Percentiles rank a stretch among this genome's conserved stretches.
Evolutionary conservation across 2,113 vertebrate genomes (phyloP).

Genomic region (Scalopus aquaticus): DNA sequence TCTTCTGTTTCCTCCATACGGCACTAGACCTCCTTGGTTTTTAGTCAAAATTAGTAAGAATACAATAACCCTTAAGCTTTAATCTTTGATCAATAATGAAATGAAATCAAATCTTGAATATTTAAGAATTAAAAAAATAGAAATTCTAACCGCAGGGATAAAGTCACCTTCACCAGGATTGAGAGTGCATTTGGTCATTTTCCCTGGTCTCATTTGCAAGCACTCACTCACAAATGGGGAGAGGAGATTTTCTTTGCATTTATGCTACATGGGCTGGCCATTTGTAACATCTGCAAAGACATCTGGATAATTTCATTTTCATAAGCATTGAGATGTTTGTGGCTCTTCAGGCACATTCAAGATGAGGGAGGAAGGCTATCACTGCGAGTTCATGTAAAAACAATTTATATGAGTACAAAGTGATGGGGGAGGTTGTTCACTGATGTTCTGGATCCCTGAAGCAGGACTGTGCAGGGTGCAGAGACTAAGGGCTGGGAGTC

Average conservation of each 20-base stretch:
- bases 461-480: not conserved
- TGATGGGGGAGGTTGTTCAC: not conserved
- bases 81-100: not conserved
- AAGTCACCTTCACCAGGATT: slow-evolving; percentile 43
- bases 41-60: not conserved
- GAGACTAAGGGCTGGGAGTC: not conserved
- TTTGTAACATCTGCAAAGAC: slow-evolving; percentile 72
- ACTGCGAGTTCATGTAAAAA: slow-evolving; percentile 25
- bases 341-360: slow-evolving; percentile 53
- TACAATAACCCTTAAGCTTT: not conserved
- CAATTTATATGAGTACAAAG: slow-evolving; percentile 15
- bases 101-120: not conserved
- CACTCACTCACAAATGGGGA: slow-evolving; percentile 31
- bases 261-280: not conserved
- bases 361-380: slow-evolving; percentile 40
- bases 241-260: slow-evolving; percentile 60
- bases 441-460: not conserved
- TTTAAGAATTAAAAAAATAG: slow-evolving; percentile 1
- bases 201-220: slow-evolving; percentile 44
- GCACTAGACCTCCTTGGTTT: not conserved
- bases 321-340: slow-evolving; percentile 60
- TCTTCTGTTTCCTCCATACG: not conserved
- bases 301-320: slow-evolving; percentile 79
- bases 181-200: not conserved
- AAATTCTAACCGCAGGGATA: not conserved